phyloP scores from a whole-genome alignment of 2,888 invertebrate genomes.

The Cistogaster globosa region DNA sequence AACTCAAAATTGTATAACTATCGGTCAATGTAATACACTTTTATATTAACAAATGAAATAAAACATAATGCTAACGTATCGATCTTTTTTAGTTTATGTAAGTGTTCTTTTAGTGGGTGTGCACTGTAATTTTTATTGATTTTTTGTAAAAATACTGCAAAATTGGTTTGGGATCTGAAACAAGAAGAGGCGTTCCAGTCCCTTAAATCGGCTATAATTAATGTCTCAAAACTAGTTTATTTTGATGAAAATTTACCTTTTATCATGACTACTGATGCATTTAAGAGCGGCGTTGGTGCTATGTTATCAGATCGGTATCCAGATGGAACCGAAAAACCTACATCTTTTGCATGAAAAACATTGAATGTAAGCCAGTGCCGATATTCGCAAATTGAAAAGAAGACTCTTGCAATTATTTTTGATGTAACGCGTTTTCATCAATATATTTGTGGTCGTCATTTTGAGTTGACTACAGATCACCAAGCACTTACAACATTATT shows the following conservation, averaged over 20 bases:
- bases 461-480: constrained; percentile 66
- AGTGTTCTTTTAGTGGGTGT: too few relatives aligned
- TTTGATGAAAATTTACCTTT: constrained; percentile 64
- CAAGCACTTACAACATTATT: constrained; percentile 67
- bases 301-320: constrained; percentile 35
- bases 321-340: constrained; percentile 61
- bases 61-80: too few relatives aligned
- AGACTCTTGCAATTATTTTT: constrained; percentile 59
- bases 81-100: too few relatives aligned
- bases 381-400: constrained; percentile 71
- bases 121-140: too few relatives aligned
- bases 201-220: background rate
- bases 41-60: too few relatives aligned
- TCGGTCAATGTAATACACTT: too few relatives aligned
- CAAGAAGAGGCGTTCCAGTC: constrained; percentile 6
- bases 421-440: constrained; percentile 26
- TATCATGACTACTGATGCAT: constrained; percentile 57
- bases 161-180: background rate
- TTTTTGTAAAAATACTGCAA: background rate
- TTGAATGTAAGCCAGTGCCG: constrained; percentile 39
- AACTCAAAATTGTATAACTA: too few relatives aligned
- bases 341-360: constrained; percentile 28
- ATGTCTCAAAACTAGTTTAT: constrained; percentile 57
- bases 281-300: constrained; percentile 61
- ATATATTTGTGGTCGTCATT: constrained; percentile 68